phyloP scores from a whole-genome alignment of 2,113 vertebrate species.

The Melospiza georgiana region DNA sequence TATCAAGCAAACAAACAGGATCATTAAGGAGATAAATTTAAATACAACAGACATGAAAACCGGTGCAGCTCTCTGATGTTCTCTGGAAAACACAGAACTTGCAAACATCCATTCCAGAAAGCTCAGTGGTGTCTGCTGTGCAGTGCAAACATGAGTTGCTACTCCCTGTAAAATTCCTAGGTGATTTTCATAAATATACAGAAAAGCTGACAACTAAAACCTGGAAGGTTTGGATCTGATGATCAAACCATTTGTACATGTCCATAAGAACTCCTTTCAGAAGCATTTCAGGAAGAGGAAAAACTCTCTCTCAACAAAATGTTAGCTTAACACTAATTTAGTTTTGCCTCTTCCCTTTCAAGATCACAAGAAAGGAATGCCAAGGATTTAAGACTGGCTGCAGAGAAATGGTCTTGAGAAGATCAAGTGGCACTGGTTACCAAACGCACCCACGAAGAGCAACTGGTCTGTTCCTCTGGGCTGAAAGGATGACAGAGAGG shows the following conservation, averaged over 20 bases:
- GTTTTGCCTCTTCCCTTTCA: background rate
- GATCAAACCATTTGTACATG: rapidly evolving
- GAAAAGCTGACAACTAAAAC: background rate
- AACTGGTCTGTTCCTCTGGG: background rate
- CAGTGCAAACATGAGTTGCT: background rate
- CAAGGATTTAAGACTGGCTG: background rate
- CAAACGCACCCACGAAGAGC: rapidly evolving
- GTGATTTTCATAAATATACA: background rate
- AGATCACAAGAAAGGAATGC: background rate
- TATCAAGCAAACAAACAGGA: background rate
- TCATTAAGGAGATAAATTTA: background rate
- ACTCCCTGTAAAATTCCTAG: background rate
- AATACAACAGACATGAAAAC: background rate
- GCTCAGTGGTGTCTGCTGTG: background rate
- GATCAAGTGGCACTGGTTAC: background rate
- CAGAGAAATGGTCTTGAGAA: background rate
- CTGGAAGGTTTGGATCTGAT: background rate
- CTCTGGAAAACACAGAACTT: background rate
- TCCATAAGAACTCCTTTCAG: background rate
- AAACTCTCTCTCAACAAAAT: background rate
- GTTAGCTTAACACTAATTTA: background rate
- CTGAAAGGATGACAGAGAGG: background rate
- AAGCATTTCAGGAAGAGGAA: background rate
- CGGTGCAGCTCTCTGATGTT: background rate
- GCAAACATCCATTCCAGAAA: background rate